These are phyloP conservation scores for Patiria miniata DNA, from an alignment of 35 echinoderm and acorn worm genomes.

Conservation along the genomic window DNA sequence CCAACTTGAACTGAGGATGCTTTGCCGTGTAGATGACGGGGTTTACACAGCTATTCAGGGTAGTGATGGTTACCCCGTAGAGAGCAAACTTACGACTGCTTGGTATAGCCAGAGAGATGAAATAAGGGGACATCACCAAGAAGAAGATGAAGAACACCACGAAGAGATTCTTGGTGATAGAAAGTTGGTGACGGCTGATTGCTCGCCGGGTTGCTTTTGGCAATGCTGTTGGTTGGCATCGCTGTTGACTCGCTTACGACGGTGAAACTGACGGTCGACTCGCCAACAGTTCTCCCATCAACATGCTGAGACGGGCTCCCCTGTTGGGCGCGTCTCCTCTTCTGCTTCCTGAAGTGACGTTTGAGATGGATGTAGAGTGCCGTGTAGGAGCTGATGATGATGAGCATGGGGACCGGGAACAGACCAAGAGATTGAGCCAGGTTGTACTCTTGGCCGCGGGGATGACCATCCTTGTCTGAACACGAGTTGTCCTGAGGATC, in stretches of 20 bases:
- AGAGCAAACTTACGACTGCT: neutral
- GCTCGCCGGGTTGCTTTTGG: neutral
- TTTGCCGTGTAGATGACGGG: constrained; percentile 61
- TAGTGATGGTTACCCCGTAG: constrained; percentile 17
- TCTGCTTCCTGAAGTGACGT: constrained; percentile 39
- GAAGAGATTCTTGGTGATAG: constrained; percentile 73
- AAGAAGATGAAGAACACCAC: constrained; percentile 56
- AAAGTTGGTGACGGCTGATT: constrained; percentile 48
- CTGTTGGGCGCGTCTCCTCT: neutral
- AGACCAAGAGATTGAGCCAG: constrained; percentile 44
- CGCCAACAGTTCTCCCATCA: neutral
- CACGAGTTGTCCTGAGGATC: constrained; percentile 69
- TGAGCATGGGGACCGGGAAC: constrained; percentile 53
- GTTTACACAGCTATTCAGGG: constrained; percentile 63
- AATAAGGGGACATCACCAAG: constrained; percentile 48
- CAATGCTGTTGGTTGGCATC: no score
- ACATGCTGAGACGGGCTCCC: neutral
- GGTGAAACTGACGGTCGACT: neutral
- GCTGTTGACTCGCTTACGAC: neutral
- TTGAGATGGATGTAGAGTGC: constrained; percentile 44
- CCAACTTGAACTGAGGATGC: constrained; percentile 63
- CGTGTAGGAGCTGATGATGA: constrained; percentile 54
- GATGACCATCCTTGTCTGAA: constrained; percentile 51
- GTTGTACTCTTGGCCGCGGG: constrained; percentile 31
- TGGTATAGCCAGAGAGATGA: neutral